Evolutionary conservation across 2,888 invertebrate species (phyloP), one percentile per base, ranked within the genome.

Genomic region (Campoplex nolae): DNA sequence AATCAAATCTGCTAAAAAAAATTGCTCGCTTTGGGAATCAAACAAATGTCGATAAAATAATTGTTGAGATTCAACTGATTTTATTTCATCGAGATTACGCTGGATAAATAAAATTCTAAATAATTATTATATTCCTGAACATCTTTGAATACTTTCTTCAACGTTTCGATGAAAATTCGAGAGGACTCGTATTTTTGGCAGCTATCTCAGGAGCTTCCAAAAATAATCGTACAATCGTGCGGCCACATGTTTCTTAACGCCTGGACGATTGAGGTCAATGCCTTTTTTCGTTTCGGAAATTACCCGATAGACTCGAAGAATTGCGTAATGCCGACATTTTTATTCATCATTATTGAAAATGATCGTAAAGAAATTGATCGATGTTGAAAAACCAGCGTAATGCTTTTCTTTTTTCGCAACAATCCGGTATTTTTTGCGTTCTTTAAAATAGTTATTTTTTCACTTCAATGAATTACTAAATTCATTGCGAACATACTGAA

Each of bases 121-220:
- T 16, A 18, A 51, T 51, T 51, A 16, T 51, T 1, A 18, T 6
- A 38, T 38, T 38, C 38, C 38, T 38, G 6, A 4, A 38, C 38
- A 38, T 28, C 9, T 13, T 28, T 32, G 3, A 48, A 71, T 23
- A 48, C 28, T 48, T 28, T 11, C 6, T 45, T 48, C 51, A 2
- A 28, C 38, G 38, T 38, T 38, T 6, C 4, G 51, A 28, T 2
- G 0, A 16, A 16, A 32, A 32, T 62, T 62, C 16, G 32, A 48
- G 62, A 48, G 11, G 38, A n/a, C 42, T 71, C 71, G 28, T 42
- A 32, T 71, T 71, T 76, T 45, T 45, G 45, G 28, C 42, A 13
- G 45, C 18, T 18, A 62, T 62, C 62, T 76, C 62, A 32, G 56
- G 75, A 58, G 45, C n/a, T n/a, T 32, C n/a, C 42, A 62, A 76